These are phyloP conservation scores for Lepus europaeus DNA, from an alignment of 2,113 vertebrate genomes.

Conservation along the genomic window DNA sequence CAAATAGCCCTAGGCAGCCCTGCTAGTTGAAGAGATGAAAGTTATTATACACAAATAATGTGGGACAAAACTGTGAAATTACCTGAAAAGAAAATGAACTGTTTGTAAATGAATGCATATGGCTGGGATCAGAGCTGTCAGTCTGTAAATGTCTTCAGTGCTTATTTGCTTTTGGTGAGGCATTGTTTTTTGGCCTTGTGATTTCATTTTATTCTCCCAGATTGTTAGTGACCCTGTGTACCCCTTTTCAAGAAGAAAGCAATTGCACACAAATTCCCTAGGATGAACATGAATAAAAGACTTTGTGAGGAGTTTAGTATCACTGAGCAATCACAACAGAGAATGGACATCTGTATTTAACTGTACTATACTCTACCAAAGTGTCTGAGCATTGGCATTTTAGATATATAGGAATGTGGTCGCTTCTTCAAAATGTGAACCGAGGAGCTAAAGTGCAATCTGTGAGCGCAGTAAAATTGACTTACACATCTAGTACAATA, in stretches of 20 bases:
- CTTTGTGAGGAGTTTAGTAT: background rate
- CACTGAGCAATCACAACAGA: background rate
- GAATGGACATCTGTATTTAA: background rate
- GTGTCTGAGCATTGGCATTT: background rate
- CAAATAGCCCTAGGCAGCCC: too few relatives aligned
- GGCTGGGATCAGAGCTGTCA: background rate
- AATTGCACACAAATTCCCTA: constrained; percentile 21
- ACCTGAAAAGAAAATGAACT: constrained; percentile 22
- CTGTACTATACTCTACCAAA: background rate
- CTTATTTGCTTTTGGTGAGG: background rate
- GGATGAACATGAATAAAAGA: background rate
- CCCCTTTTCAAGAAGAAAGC: background rate
- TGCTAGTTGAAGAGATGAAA: background rate
- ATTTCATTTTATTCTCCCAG: constrained; percentile 1
- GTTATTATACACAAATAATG: background rate
- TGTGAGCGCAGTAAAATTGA: background rate
- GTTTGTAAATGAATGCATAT: background rate
- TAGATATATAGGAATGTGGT: background rate
- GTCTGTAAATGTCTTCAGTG: background rate
- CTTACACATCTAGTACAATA: background rate
- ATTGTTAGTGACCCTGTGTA: background rate
- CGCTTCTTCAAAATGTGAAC: background rate
- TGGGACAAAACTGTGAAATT: constrained; percentile 47
- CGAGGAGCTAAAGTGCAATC: background rate
- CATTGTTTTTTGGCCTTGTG: background rate